These are phyloP conservation scores for Sakesphorus luctuosus DNA, from an alignment of 2,113 vertebrate genomes.

Conservation along the genomic window DNA sequence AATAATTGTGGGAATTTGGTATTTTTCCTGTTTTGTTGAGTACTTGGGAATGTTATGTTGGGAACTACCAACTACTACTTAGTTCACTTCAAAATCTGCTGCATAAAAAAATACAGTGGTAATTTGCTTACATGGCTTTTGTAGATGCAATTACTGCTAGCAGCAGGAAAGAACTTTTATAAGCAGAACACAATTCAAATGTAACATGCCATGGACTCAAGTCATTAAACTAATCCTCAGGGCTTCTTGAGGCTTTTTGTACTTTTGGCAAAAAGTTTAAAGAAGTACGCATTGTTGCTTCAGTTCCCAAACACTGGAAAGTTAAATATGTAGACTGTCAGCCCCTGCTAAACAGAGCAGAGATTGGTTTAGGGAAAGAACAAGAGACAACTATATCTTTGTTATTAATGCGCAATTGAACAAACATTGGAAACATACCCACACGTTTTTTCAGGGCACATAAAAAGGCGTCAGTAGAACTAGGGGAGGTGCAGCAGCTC, in stretches of 20 bases:
- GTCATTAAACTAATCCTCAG: constrained; percentile 51
- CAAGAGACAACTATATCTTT: not conserved
- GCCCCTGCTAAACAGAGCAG: not conserved
- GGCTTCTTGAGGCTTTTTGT: constrained; percentile 46
- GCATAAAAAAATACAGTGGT: not conserved
- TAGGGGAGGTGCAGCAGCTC: not conserved
- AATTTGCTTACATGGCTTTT: constrained; percentile 44
- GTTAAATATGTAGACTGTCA: not conserved
- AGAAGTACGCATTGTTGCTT: not conserved
- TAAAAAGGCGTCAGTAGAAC: not conserved
- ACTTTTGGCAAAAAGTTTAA: constrained; percentile 47
- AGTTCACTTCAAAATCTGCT: constrained; percentile 20
- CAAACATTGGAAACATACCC: not conserved
- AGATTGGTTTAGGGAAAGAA: not conserved
- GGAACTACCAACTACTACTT: not conserved
- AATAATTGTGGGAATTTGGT: constrained; percentile 23
- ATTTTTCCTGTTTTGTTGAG: constrained; percentile 24
- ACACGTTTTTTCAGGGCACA: not conserved
- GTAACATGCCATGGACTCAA: constrained; percentile 44
- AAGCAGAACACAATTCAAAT: constrained; percentile 49
- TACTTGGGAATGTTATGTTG: not conserved
- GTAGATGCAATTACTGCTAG: constrained; percentile 33
- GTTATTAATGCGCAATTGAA: not conserved
- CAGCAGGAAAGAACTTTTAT: constrained; percentile 48
- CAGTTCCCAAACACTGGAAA: constrained; percentile 12